phyloP scores from a whole-genome alignment of 2,888 invertebrate genomes.

The Plemyria rubiginata region DNA sequence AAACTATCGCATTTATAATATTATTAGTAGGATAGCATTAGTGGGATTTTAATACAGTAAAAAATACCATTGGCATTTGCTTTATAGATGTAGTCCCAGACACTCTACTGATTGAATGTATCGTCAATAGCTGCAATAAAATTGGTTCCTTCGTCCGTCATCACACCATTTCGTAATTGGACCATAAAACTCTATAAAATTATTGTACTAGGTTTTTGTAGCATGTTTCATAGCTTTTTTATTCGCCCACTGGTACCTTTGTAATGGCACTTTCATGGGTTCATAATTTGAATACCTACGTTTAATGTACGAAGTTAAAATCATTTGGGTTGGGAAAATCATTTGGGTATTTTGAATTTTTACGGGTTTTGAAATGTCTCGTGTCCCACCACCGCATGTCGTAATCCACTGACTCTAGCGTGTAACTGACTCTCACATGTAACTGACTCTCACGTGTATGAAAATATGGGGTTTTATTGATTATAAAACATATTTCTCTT shows the following conservation, averaged over 20 bases:
- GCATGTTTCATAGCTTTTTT: conserved; percentile 55
- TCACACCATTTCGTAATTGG: conserved; percentile 68
- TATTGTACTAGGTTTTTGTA: conserved; percentile 56
- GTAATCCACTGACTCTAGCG: conserved; percentile 34
- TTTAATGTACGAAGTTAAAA: conserved; percentile 45
- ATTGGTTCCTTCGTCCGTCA: conserved; percentile 47
- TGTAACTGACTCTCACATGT: too few relatives aligned
- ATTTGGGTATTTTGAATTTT: conserved; percentile 28
- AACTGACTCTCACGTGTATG: conserved; percentile 27
- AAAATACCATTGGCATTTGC: too few relatives aligned
- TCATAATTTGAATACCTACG: conserved; percentile 42
- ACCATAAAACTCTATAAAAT: conserved; percentile 62
- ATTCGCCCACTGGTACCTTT: conserved; percentile 51
- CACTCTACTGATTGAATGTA: conserved; percentile 48
- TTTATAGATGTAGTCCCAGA: background rate
- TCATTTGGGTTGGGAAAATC: conserved; percentile 28
- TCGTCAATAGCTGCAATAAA: conserved; percentile 59
- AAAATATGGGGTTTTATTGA: conserved; percentile 34
- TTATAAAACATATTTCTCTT: conserved; percentile 28
- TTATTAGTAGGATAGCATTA: too few relatives aligned
- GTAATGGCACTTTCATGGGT: conserved; percentile 46
- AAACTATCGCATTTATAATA: too few relatives aligned
- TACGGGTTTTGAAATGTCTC: conserved; percentile 27
- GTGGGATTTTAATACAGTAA: too few relatives aligned
- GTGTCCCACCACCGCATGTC: conserved; percentile 28